Conservation (phyloP, 2,113 vertebrate species). For the Probosciger aterrimus region DNA sequence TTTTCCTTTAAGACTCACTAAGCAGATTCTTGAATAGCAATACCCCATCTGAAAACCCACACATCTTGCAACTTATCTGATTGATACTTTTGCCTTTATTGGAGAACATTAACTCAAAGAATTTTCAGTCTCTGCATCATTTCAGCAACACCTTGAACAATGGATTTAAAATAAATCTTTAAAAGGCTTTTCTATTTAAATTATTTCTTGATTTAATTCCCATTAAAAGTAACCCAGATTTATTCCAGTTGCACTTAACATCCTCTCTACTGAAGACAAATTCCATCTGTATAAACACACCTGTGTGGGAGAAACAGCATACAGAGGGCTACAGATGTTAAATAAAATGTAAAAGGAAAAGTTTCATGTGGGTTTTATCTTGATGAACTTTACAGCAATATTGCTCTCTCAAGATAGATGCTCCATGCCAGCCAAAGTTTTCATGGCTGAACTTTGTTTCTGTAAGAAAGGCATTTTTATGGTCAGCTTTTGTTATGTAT, state of each 20-base stretch:
- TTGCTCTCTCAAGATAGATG: not conserved
- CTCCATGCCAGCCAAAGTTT: not conserved
- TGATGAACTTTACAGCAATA: not conserved
- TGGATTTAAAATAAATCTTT: not conserved
- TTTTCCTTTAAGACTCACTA: not conserved
- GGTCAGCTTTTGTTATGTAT: not conserved
- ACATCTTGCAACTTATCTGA: not conserved
- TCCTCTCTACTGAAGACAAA: not conserved
- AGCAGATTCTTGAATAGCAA: not conserved
- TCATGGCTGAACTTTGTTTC: not conserved
- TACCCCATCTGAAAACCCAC: not conserved
- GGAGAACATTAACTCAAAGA: not conserved
- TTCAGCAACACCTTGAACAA: not conserved
- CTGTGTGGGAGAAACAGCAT: not conserved
- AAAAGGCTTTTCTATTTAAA: not conserved
- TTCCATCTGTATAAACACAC: not conserved
- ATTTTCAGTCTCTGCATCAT: not conserved
- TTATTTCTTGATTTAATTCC: not conserved
- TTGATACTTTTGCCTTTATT: not conserved
- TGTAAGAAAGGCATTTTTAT: not conserved
- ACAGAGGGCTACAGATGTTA: not conserved
- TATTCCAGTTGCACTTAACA: not conserved
- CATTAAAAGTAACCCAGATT: conserved; percentile 9
- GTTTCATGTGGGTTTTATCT: not conserved
- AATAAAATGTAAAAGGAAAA: not conserved